Conservation (phyloP, 2,888 invertebrate species). For the Petrophora chlorosata region DNA sequence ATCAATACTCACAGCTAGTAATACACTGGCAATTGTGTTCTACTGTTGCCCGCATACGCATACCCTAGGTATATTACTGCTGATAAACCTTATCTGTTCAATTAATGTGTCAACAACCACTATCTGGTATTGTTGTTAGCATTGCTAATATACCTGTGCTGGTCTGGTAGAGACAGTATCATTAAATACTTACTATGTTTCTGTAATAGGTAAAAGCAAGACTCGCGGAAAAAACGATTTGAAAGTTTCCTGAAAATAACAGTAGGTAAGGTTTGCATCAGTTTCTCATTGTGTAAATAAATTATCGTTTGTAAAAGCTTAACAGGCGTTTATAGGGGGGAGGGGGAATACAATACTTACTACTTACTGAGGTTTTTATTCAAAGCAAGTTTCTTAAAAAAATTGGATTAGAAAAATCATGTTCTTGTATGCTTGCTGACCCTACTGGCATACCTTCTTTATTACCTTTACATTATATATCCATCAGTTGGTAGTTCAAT, state of each 20-base stretch:
- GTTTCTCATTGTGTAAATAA: too few relatives aligned
- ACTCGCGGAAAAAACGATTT: too few relatives aligned
- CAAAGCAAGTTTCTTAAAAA: too few relatives aligned
- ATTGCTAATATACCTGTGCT: slow-evolving; percentile 24
- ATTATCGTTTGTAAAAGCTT: too few relatives aligned
- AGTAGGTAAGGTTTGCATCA: too few relatives aligned
- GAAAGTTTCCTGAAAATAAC: too few relatives aligned
- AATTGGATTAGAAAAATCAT: too few relatives aligned
- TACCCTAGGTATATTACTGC: slow-evolving; percentile 27
- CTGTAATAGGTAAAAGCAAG: neutral
- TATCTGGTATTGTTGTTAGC: slow-evolving; percentile 68
- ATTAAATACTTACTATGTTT: slow-evolving; percentile 12
- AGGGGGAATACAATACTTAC: too few relatives aligned
- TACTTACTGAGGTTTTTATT: too few relatives aligned
- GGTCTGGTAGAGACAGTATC: slow-evolving; percentile 10
- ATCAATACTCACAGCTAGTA: slow-evolving; percentile 15
- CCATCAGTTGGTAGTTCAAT: neutral
- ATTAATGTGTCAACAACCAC: slow-evolving; percentile 74
- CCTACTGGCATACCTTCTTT: neutral
- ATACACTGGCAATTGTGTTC: slow-evolving; percentile 25
- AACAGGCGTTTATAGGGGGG: too few relatives aligned
- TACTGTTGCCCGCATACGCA: slow-evolving; percentile 21
- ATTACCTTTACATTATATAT: neutral
- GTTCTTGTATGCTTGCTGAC: neutral
- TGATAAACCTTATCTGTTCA: slow-evolving; percentile 73